These are phyloP conservation scores for Dolomedes plantarius DNA, from an alignment of 2,888 invertebrate species.

Conservation along the genomic window DNA sequence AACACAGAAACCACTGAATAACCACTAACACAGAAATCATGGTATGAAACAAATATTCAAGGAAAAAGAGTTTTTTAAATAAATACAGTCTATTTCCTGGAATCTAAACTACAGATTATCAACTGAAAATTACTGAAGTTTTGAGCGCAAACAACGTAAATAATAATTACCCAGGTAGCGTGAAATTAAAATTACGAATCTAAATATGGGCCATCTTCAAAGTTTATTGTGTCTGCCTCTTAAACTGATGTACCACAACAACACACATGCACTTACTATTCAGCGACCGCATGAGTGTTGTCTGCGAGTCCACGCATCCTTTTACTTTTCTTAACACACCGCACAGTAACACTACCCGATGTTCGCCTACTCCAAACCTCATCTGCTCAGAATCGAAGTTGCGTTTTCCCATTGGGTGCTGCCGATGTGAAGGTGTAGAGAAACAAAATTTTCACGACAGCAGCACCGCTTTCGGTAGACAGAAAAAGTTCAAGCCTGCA, in stretches of 20 bases:
- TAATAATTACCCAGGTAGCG: neutral
- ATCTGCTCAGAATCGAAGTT: conserved; percentile 37
- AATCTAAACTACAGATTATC: neutral
- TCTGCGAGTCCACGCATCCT: conserved; percentile 52
- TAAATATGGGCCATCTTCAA: neutral
- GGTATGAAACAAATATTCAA: no score
- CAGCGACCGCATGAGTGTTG: conserved; percentile 26
- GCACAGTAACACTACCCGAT: conserved; percentile 8
- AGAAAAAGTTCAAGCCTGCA: conserved; percentile 28
- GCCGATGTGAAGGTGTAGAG: conserved; percentile 25
- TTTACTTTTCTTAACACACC: conserved; percentile 27
- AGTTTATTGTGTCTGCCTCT: neutral
- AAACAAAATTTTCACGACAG: conserved; percentile 22
- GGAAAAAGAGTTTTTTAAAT: no score
- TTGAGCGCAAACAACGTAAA: neutral
- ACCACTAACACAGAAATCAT: no score
- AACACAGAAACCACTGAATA: no score
- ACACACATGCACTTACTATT: conserved; percentile 39
- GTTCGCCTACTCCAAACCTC: conserved; percentile 56
- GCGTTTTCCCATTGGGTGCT: conserved; percentile 52
- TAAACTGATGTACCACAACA: neutral
- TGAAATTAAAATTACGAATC: neutral
- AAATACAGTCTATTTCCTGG: neutral
- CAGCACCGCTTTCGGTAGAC: conserved; percentile 49
- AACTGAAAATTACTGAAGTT: neutral